Evolutionary conservation across 2,797 vertebrate genomes (phyloP).

Genomic region (Uromys caudimaculatus): DNA sequence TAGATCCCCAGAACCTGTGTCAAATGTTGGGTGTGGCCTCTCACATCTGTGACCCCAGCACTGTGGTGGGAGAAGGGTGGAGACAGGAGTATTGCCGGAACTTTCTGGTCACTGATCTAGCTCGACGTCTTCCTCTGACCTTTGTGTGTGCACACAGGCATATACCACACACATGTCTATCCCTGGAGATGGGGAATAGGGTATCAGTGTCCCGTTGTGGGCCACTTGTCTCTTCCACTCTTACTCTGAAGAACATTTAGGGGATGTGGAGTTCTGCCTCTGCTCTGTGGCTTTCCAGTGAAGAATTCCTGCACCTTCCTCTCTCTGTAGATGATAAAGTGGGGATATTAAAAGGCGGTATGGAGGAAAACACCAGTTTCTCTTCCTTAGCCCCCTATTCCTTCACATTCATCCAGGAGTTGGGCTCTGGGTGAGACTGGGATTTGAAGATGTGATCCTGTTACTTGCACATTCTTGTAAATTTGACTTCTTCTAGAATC

Average conservation of each 20-base stretch:
- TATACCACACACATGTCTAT: neutral
- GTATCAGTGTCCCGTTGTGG: fast-evolving
- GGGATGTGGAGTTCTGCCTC: neutral
- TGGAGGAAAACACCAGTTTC: neutral
- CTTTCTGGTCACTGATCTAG: neutral
- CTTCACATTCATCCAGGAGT: neutral
- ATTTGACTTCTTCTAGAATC: neutral
- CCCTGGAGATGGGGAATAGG: neutral
- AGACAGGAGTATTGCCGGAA: neutral
- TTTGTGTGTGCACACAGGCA: neutral
- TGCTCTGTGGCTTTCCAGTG: neutral
- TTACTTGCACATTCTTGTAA: neutral
- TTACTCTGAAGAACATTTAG: neutral
- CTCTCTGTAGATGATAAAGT: neutral
- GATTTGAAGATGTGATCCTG: neutral
- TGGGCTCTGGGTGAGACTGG: neutral
- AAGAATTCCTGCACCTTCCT: neutral
- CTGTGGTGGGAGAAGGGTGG: neutral
- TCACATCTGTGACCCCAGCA: neutral
- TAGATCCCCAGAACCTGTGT: neutral
- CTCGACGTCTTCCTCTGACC: neutral
- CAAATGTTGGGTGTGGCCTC: neutral
- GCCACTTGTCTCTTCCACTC: neutral
- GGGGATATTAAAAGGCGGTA: neutral
- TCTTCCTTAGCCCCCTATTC: neutral